phyloP scores from a whole-genome alignment of 1,140 invertebrate genomes.

The Tetramorium parvispinum region DNA sequence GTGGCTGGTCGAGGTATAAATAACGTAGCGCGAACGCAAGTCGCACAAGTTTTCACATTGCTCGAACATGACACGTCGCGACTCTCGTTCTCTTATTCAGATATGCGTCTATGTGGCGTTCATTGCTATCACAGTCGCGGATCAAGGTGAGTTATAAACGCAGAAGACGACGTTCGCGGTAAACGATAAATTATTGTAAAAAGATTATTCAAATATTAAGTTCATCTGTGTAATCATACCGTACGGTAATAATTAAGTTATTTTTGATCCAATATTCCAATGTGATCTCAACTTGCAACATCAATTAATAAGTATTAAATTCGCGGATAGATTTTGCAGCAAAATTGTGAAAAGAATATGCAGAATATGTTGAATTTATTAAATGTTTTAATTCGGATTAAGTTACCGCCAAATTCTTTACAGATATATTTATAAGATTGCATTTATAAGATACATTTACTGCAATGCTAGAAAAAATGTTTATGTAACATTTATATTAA shows the following conservation, averaged over 20 bases:
- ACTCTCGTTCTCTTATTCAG: background rate
- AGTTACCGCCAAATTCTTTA: background rate
- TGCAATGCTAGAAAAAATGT: background rate
- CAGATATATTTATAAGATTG: background rate
- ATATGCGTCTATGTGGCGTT: slow-evolving; percentile 22
- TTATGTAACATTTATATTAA: background rate
- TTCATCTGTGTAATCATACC: background rate
- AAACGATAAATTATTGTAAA: background rate
- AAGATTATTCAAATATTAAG: background rate
- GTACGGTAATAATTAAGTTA: background rate
- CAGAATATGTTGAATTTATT: background rate
- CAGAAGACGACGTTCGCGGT: background rate
- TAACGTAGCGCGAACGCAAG: background rate
- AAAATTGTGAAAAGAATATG: background rate
- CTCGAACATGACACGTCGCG: slow-evolving; percentile 28
- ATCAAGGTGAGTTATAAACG: slow-evolving; percentile 25
- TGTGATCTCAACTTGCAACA: background rate
- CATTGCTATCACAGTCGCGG: background rate
- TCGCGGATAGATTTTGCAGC: background rate
- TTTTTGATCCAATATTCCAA: background rate
- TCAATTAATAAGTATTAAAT: background rate
- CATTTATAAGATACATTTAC: background rate
- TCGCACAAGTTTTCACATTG: slow-evolving; percentile 11
- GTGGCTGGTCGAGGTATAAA: slow-evolving; percentile 7
- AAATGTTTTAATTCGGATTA: background rate